Evolutionary conservation across 1,140 invertebrate genomes (phyloP).

Genomic region (Pseudachorutes palmiensis): DNA sequence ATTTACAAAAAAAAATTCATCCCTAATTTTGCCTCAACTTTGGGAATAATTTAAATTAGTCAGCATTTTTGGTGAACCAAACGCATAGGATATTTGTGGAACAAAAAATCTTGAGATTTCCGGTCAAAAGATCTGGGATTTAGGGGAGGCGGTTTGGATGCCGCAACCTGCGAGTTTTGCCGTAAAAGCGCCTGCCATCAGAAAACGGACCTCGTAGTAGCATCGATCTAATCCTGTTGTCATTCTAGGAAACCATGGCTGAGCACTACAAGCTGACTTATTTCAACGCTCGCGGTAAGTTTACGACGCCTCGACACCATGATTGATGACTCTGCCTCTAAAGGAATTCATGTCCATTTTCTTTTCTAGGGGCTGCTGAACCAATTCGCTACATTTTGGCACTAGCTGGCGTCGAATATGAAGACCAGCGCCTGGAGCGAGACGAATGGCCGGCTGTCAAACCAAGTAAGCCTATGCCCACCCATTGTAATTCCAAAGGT

Average conservation of each 20-base stretch:
- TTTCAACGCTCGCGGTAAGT: conserved; percentile 43
- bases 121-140: no score
- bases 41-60: no score
- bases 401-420: conserved; percentile 53
- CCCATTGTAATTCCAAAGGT: not conserved
- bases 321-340: not conserved
- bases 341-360: not conserved
- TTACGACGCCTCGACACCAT: not conserved
- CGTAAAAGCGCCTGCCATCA: no score
- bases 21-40: no score
- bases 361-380: conserved; percentile 47
- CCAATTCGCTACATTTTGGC: conserved; percentile 57
- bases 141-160: no score
- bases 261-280: conserved; percentile 49
- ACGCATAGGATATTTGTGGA: no score
- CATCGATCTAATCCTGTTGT: no score
- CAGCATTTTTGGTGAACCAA: no score
- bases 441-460: not conserved
- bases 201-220: no score
- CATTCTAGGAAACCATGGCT: conserved; percentile 11
- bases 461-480: conserved; percentile 4
- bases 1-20: no score
- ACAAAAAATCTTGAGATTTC: no score
- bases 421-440: conserved; percentile 50
- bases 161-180: no score